Conservation (phyloP, 2,797 vertebrate species). For the Otolemur crassicaudatus region DNA sequence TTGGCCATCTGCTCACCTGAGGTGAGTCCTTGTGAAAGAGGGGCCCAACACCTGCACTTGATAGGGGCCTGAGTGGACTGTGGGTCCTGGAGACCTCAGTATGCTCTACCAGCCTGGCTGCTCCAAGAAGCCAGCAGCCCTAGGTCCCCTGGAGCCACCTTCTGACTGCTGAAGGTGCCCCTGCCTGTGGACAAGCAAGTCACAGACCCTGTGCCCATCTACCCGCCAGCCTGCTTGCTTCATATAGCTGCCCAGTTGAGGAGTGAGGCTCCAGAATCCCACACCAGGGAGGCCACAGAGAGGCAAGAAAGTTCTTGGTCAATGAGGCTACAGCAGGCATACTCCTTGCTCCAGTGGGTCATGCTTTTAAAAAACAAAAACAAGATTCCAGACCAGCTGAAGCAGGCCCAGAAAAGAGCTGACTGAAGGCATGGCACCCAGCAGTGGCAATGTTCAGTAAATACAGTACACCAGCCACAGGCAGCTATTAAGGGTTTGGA, state of each 20-base stretch:
- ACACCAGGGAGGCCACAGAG: neutral
- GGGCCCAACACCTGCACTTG: neutral
- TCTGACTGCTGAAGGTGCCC: neutral
- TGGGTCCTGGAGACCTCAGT: neutral
- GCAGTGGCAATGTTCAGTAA: no score
- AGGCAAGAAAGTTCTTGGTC: neutral
- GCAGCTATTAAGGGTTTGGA: no score
- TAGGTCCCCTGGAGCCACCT: neutral
- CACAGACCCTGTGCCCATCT: neutral
- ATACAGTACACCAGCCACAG: neutral
- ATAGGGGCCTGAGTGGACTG: neutral
- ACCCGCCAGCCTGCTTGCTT: neutral
- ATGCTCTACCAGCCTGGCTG: neutral
- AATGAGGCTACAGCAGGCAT: neutral
- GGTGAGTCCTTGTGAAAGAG: neutral
- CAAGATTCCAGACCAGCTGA: neutral
- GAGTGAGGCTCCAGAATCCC: neutral
- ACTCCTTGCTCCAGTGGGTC: neutral
- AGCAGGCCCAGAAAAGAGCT: neutral
- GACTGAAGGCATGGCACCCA: neutral
- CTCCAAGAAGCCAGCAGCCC: neutral
- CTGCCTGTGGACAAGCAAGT: neutral
- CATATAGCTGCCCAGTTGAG: neutral
- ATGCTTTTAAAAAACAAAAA: constrained; percentile 44
- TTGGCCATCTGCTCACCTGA: neutral